Evolutionary conservation across 2,888 invertebrate species (phyloP), one percentile per base, ranked within the genome.

Genomic region (Thysanoteuthis rhombus): DNA sequence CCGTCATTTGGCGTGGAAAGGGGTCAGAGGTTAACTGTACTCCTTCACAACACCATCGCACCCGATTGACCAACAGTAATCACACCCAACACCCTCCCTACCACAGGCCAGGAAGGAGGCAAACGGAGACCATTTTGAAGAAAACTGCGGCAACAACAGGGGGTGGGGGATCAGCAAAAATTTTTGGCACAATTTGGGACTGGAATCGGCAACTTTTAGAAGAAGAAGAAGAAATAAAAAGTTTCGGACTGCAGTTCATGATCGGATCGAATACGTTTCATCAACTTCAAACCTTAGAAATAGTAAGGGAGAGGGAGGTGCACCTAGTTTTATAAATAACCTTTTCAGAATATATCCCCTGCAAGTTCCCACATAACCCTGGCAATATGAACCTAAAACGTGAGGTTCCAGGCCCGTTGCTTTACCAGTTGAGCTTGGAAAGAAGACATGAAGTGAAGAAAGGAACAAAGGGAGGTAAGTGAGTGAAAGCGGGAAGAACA

Each of bases 101-200:
- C 25, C 2, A 52, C 52, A 52, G 52, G 52, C 52, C 25, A 52
- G 0, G 22, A 25, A 52, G 52, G 52, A 52, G 25, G 10, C 12
- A 10, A 52, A 52, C 3, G 28, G 25, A 52, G 52, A 25, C 52
- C 52, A 52, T 52, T 52, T 52, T 52, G 25, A 52, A 52, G 25
- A 25, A 52, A 52, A 52, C 47, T 47, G 47, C 22, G 25, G 52
- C 52, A 52, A 52, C 1, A n/a, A 75, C 32, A n/a, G n/a, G n/a
- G n/a, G 75, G 75, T 16, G 8, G n/a, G n/a, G n/a, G 75, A n/a
- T 75, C 75, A 75, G 75, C n/a, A 75, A 75, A 32, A 0, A 32
- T 75, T 75, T 75, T 75, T 75, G 75, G 75, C 75, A 75, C 75
- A n/a, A 75, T 75, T 75, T 75, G 75, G 75, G 75, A 75, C n/a